Conservation (phyloP, 2,113 vertebrate genomes). For the Sinocyclocheilus rhinocerous region DNA sequence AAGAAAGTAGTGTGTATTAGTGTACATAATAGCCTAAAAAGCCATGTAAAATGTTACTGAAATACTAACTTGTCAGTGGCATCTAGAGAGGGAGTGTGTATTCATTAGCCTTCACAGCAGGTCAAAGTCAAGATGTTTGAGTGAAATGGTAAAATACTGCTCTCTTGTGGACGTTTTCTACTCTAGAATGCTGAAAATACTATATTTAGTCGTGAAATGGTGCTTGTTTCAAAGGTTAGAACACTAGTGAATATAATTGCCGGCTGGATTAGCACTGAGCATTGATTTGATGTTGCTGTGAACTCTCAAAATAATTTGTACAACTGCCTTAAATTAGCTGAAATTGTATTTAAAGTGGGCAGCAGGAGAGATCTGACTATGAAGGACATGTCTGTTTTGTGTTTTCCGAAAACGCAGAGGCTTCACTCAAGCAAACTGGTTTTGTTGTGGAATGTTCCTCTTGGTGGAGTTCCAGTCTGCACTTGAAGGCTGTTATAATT, state of each 20-base stretch:
- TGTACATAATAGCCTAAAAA: not conserved
- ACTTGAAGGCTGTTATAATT: constrained; percentile 41
- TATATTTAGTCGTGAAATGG: not conserved
- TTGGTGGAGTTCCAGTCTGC: constrained; percentile 46
- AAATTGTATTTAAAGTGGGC: not conserved
- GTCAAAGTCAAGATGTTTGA: not conserved
- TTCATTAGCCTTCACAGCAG: not conserved
- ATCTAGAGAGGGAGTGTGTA: not conserved
- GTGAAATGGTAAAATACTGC: constrained; percentile 32
- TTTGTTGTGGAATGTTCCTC: constrained; percentile 51
- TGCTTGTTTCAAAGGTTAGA: not conserved
- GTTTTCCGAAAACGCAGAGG: constrained; percentile 35
- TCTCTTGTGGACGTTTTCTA: constrained; percentile 39
- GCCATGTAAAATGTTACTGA: not conserved
- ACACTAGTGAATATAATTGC: not conserved
- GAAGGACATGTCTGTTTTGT: constrained; percentile 39
- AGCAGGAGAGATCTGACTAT: not conserved
- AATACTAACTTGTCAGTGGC: constrained; percentile 2
- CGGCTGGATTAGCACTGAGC: not conserved
- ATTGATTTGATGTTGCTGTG: not conserved
- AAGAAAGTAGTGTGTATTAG: not conserved
- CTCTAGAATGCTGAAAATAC: not conserved
- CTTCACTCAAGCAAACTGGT: constrained; percentile 35
- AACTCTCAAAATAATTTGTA: not conserved
- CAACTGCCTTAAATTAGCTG: not conserved